Evolutionary conservation across 2,888 invertebrate species (phyloP).

Genomic region (Trypoxylon attenuatum): DNA sequence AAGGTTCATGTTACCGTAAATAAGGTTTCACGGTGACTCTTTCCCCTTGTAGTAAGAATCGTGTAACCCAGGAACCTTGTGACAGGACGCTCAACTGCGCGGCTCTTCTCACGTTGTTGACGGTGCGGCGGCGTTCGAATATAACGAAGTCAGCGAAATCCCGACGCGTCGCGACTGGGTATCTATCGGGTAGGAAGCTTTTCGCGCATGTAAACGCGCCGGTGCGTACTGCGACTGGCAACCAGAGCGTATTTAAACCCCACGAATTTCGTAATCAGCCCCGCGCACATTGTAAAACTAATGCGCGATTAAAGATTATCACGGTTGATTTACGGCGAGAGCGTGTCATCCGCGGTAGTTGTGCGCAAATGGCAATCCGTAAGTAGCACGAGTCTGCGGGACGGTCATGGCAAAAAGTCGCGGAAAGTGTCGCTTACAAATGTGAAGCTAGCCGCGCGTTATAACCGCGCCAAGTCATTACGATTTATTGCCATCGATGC

Average conservation of each 20-base stretch:
- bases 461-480: too few relatives aligned
- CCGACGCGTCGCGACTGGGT: constrained; percentile 15
- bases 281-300: not conserved
- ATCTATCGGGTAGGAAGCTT: constrained; percentile 4
- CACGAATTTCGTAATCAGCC: not conserved
- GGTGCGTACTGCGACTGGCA: constrained; percentile 1
- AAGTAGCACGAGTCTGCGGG: too few relatives aligned
- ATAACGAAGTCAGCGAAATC: constrained; percentile 38
- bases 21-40: not conserved
- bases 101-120: constrained; percentile 7
- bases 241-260: too few relatives aligned
- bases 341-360: too few relatives aligned
- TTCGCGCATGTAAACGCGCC: constrained; percentile 13
- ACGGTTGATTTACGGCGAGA: too few relatives aligned
- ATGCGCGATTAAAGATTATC: too few relatives aligned
- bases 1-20: too few relatives aligned
- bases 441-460: too few relatives aligned
- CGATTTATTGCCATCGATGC: too few relatives aligned
- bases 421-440: too few relatives aligned
- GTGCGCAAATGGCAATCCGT: too few relatives aligned
- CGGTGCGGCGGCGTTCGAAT: constrained; percentile 11
- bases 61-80: constrained; percentile 1
- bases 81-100: constrained; percentile 2
- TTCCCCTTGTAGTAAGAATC: constrained; percentile 8
- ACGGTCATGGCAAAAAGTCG: too few relatives aligned